phyloP scores from a whole-genome alignment of 2,888 invertebrate genomes.

The Temnothorax rugatulus region DNA sequence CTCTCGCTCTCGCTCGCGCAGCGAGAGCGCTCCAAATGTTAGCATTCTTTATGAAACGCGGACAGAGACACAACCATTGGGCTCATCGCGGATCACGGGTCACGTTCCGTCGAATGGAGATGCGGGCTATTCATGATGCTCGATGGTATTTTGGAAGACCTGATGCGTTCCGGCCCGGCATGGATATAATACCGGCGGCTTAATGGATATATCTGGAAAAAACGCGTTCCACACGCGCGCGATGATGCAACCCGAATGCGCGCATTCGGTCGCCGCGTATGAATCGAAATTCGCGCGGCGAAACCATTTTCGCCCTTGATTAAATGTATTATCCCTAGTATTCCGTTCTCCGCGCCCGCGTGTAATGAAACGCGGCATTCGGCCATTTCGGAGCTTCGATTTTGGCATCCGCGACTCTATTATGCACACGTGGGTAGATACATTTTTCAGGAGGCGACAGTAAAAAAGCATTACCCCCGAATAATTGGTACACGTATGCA shows the following conservation, averaged over 20 bases:
- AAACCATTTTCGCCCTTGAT: conserved; percentile 54
- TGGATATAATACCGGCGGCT: conserved; percentile 57
- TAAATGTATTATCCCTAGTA: conserved; percentile 51
- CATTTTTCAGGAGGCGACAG: conserved; percentile 36
- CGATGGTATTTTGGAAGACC: conserved; percentile 53
- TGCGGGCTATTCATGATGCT: conserved; percentile 52
- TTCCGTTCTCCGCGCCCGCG: conserved; percentile 26
- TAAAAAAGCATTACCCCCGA: conserved; percentile 55
- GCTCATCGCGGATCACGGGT: conserved; percentile 63
- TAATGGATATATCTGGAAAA: conserved; percentile 60
- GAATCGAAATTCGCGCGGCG: conserved; percentile 49
- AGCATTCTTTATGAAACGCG: conserved; percentile 63
- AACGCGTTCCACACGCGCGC: conserved; percentile 23
- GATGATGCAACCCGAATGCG: conserved; percentile 23
- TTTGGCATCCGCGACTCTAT: conserved; percentile 29
- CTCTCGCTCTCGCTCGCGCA: not conserved
- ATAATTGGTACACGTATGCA: conserved; percentile 27
- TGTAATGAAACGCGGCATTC: conserved; percentile 43
- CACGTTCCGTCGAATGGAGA: conserved; percentile 56
- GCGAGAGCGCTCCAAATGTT: conserved; percentile 61
- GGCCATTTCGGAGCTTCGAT: conserved; percentile 38
- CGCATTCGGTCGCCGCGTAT: conserved; percentile 26
- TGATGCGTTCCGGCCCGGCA: conserved; percentile 7
- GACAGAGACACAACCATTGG: conserved; percentile 54
- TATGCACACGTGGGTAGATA: conserved; percentile 39